Conservation (phyloP, 2,113 vertebrate species). For the Pagrus major region DNA sequence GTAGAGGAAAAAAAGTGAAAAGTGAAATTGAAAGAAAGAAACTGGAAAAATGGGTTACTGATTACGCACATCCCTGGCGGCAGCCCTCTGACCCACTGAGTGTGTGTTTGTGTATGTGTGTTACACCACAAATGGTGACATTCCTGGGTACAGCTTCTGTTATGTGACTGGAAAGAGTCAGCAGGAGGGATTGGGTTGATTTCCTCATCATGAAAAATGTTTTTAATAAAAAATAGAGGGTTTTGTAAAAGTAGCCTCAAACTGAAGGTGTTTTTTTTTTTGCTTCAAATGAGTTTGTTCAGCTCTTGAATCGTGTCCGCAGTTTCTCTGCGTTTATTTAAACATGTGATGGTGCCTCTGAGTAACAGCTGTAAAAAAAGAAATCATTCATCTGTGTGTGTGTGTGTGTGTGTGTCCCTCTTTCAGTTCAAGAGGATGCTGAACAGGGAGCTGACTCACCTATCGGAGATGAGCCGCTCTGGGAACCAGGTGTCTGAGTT, state of each 20-base stretch:
- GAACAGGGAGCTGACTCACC: slow-evolving; percentile 96
- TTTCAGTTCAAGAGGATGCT: slow-evolving; percentile 99
- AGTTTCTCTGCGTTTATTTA: background rate
- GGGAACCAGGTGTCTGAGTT: slow-evolving; percentile 99
- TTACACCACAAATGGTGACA: slow-evolving; percentile 1
- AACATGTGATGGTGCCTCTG: background rate
- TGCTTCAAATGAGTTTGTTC: background rate
- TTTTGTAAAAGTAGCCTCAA: background rate
- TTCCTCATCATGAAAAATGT: slow-evolving; percentile 6
- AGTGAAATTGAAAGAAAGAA: slow-evolving; percentile 15
- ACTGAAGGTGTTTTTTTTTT: too few species aligned
- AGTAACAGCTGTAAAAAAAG: background rate
- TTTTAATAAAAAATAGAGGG: background rate
- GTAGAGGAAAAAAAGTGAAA: slow-evolving; percentile 7
- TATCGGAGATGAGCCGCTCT: slow-evolving; percentile 99
- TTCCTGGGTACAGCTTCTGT: slow-evolving; percentile 30
- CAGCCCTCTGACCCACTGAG: slow-evolving; percentile 15
- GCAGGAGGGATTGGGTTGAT: background rate
- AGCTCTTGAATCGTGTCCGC: background rate
- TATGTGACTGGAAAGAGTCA: slow-evolving; percentile 14
- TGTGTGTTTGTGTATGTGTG: background rate
- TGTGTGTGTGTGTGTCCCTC: slow-evolving; percentile 20
- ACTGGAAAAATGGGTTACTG: slow-evolving; percentile 20
- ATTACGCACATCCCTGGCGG: slow-evolving; percentile 6
- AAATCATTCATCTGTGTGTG: slow-evolving; percentile 16